Conservation (phyloP, 2,797 vertebrate species). For the Sciaenops ocellatus region DNA sequence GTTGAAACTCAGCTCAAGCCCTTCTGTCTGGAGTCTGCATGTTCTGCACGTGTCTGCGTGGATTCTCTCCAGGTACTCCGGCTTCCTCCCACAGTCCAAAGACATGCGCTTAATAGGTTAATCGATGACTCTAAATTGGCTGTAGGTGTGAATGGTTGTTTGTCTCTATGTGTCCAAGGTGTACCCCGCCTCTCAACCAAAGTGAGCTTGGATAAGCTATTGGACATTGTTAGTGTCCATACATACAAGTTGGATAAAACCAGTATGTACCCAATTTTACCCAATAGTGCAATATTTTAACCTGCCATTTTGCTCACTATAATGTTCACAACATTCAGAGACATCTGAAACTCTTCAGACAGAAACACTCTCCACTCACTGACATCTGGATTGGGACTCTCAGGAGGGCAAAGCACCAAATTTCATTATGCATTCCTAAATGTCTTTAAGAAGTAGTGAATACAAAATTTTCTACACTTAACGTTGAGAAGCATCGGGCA, state of each 20-base stretch:
- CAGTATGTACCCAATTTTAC: no score
- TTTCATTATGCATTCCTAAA: not conserved
- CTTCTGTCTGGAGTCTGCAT: no score
- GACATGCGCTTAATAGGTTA: no score
- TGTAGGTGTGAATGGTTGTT: no score
- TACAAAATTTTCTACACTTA: not conserved
- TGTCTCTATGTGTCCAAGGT: no score
- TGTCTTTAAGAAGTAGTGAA: not conserved
- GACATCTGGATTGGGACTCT: slow-evolving; percentile 52
- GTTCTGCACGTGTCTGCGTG: no score
- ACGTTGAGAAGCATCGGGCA: slow-evolving; percentile 61
- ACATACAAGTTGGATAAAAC: slow-evolving; percentile 69
- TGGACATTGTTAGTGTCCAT: slow-evolving; percentile 45
- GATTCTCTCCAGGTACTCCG: no score
- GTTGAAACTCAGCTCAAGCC: no score
- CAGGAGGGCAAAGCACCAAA: not conserved
- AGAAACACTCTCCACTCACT: slow-evolving; percentile 61
- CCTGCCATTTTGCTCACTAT: slow-evolving; percentile 37
- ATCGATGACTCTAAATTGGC: no score
- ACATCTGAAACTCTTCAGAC: slow-evolving; percentile 49
- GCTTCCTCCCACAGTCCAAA: no score
- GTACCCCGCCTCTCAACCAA: no score
- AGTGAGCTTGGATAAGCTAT: not conserved
- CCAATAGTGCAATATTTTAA: slow-evolving; percentile 64
- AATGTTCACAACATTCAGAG: slow-evolving; percentile 36